Evolutionary conservation across 2,888 invertebrate species (phyloP), one percentile per base, ranked within the genome.

Genomic region (Andrena marginata): DNA sequence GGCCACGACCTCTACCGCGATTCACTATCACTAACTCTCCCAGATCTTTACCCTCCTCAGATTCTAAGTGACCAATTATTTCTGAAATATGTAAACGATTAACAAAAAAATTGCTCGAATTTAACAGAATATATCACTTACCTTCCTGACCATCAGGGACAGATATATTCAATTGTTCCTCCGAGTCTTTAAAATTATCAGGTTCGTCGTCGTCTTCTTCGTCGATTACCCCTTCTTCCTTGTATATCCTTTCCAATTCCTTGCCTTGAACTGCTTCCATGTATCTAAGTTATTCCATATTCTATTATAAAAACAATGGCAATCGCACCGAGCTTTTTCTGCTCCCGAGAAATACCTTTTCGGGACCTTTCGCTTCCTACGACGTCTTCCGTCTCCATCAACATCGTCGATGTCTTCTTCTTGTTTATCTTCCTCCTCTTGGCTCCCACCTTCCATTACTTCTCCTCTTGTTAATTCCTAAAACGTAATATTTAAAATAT

Each of bases 221-320:
- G 75, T 96, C 97, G 33, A 96, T 96, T 13, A 97, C 95, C 0
- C 97, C 97, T 93, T 97, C 96, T 90, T 97, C 96, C 89, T 95
- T 95, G 87, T 97, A 96, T 86, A 97, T 96, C 85, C 96, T 95
- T 89, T 97, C 97, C 68, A 97, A 94, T 93, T 97, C 97, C 92
- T 96, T 96, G 4, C 97, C 97, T 95, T 97, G 94, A 31, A 92
- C 94, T 62, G 94, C 94, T 89, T 94, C 94, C 87, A 92, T 93
- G 80, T 93, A 95, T 82, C 94, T 94, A 73, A 70, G 49, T 42
- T n/a, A 68, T 65, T 56, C 2, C 54, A 60, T 1, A 62, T 62
- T 76, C 63, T 76, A 35, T 73, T 72, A 77, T 59, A 79, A 70
- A 35, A 67, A 68, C 62, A n/a, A 67, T 67, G 60, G 49, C 2